Evolutionary conservation across 2,113 vertebrate genomes (phyloP), one percentile per base, ranked within the genome.

Genomic region (Nothoprocta perdicaria): DNA sequence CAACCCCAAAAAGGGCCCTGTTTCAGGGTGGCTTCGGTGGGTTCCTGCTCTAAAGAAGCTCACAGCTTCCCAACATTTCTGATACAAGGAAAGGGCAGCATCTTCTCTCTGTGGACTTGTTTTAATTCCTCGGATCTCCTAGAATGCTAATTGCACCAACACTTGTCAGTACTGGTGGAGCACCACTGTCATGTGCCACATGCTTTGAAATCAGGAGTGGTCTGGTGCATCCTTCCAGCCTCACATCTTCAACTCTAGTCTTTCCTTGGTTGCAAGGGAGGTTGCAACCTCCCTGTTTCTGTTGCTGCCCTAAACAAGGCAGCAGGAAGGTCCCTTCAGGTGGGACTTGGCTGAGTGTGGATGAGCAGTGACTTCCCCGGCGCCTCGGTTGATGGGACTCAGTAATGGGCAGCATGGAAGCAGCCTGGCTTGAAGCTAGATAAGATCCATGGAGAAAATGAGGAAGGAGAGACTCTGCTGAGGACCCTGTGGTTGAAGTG

Each of bases 91-190:
- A 77, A 57, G 88, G 87, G 63, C 13, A 68, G 29, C 67, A 31
- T 53, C 77, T 75, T 35, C 71, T 48, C 76, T 86, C 84, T 22
- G 23, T 66, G 63, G 84, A 63, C 84, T 68, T 29, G n/a, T 45
- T 75, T 90, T 58, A 67, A 73, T 31, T 24, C 62, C 40, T 38
- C 52, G 40, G 7, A 78, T 82, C 63, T 68, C 29, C 55, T 80
- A 13, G 65, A 68, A 33, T 71, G 84, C 86, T 93, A 86, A 80
- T 92, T 90, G 88, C 89, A 76, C 65, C 66, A 90, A 41, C 57
- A 53, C 55, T 73, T 74, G 77, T 77, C 67, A 77, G 63, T 60
- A 63, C 72, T 63, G 21, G 12, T 0, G 27, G 23, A 78, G 41
- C 66, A 27, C 40, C 22, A 1, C 52, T 3, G 21, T n/a, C 23